Base-by-base conservation (phyloP, 1,140 invertebrate genomes). In the Samia ricini region DNA sequence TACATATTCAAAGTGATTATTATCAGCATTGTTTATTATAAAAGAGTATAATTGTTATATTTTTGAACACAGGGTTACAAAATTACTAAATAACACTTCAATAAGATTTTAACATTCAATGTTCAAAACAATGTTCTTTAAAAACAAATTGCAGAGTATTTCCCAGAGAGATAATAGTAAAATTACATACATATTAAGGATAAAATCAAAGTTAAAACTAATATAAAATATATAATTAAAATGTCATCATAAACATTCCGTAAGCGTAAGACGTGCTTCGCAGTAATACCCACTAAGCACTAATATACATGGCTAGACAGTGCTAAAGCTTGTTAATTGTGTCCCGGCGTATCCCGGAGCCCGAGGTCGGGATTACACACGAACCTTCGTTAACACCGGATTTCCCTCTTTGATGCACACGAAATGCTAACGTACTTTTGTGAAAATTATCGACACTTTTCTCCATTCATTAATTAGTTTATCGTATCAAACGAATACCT, bases 361-460 rank as follows among this genome's bases (percentile, higher is more conserved):
- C 54, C 70, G 62, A 73, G 81, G 75, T 79, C 68, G 62, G 77
- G 81, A 76, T 79, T 83, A 81, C 71, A 55, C 63, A 23, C 68
- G 69, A 62, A 67, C 64, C 74, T 83, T 83, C 75, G 78, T 83
- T 83, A 83, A 77, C 80, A 69, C 65, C 60, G 76, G 81, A 74
- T 81, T 79, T 79, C 64, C 67, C 69, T 75, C 71, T 72, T 70
- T 77, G 64, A 66, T 63, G 68, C 69, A 60, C n/a, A 56, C n/a
- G 54, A 18, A 56, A 12, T 4, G 22, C 54, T 29, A 12, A 23
- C 4, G 8, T 56, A 15, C 33, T 15, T 42, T 42, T 42, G 33
- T 42, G 12, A 42, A 42, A 42, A 42, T 42, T 42, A 42, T 42
- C n/a, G 33, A 15, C 33, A 42, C 33, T 42, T 42, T 42, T 42